Percentiles rank a stretch among this genome's conserved stretches.
phyloP scores from a whole-genome alignment of 2,797 vertebrate genomes.

The Molossus alvarezi region DNA sequence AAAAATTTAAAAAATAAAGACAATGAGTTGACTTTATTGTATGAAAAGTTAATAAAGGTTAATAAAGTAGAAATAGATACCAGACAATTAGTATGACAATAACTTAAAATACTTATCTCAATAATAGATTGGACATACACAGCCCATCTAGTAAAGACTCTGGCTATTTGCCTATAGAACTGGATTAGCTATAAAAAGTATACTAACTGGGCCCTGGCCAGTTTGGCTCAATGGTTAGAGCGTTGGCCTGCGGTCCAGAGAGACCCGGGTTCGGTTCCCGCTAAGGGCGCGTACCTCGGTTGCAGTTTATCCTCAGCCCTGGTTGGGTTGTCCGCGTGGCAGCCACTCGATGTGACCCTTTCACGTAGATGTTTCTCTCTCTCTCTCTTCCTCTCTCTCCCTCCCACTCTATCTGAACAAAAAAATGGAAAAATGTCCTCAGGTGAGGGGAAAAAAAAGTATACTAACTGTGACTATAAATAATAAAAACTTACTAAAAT shows the following conservation, averaged over 20 bases:
- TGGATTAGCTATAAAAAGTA: slow-evolving; percentile 26
- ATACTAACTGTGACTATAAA: slow-evolving; percentile 33
- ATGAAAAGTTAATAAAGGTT: neutral
- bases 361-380: too few relatives aligned
- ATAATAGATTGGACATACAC: neutral
- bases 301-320: too few relatives aligned
- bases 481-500: slow-evolving; percentile 28
- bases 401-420: too few relatives aligned
- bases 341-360: too few relatives aligned
- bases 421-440: too few relatives aligned
- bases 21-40: neutral
- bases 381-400: too few relatives aligned
- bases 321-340: too few relatives aligned
- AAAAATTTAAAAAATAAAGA: neutral
- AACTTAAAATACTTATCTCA: slow-evolving; percentile 7
- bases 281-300: too few relatives aligned
- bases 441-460: neutral
- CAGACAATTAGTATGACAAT: neutral
- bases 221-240: too few relatives aligned
- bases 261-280: too few relatives aligned
- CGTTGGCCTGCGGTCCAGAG: too few relatives aligned
- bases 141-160: neutral
- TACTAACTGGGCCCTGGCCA: neutral
- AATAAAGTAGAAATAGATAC: neutral
- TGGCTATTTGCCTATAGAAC: slow-evolving; percentile 15